Base-by-base conservation (phyloP, 2,888 invertebrate species). In the Tinea pellionella region DNA sequence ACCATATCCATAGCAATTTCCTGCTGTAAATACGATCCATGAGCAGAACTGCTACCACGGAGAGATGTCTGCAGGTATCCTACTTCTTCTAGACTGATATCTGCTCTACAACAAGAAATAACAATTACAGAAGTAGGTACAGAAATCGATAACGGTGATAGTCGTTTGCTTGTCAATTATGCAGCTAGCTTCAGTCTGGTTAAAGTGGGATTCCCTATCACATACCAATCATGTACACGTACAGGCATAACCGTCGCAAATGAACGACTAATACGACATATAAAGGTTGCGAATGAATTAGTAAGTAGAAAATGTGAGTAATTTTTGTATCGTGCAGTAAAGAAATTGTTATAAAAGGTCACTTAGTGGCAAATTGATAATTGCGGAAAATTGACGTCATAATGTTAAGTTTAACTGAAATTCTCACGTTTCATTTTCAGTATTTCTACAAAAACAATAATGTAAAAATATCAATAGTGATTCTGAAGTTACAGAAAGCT, bases 231-330 rank as follows among this genome's bases (percentile, higher is more conserved):
- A 29, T 55, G 11, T 55, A 9, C 24, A 3, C 66, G 69, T 71
- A 70, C 68, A 69, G 62, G 62, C 66, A 63, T 72, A 73, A 78
- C 69, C 67, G 73, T 71, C 65, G 60, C 59, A 66, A 71, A 71
- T 70, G 70, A 69, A 58, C 60, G 64, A 66, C 65, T 65, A 62
- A 64, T 71, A 68, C 69, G 71, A 73, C 71, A 70, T 67, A 64
- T 63, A 73, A 71, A 72, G 68, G 69, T 72, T 70, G 67, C 65
- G 66, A 62, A 61, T 74, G 72, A 74, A 77, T 77, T 72, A 76
- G 75, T 73, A 67, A 77, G 66, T 63, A 63, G 62, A 16, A 42
- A 61, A 37, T 8, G 13, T 18, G 24, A 18, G 24, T 24, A 24
- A 53, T 24, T 53, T 53, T 19, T 24, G 12, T 24, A 53, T 24